A percentile compares a stretch with the other conserved stretches of the same genome.
Conservation (phyloP, 2,888 invertebrate genomes). For the Acanthosepion pharaonis region DNA sequence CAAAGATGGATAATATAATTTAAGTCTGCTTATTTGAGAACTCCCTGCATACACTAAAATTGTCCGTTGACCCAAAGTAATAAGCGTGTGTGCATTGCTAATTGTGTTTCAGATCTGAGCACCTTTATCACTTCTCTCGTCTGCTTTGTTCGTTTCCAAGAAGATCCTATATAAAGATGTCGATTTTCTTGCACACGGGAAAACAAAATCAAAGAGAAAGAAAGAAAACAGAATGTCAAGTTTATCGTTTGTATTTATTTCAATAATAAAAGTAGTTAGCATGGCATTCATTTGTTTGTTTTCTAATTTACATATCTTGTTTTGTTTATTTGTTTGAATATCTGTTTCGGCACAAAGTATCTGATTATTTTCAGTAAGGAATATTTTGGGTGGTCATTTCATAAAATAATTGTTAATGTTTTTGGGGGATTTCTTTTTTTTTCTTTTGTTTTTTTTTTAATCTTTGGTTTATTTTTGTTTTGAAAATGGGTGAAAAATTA, state of each 20-base stretch:
- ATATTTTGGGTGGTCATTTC: not conserved
- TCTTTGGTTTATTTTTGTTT: too few species aligned
- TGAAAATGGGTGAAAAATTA: too few species aligned
- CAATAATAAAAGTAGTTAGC: not conserved
- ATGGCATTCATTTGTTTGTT: not conserved
- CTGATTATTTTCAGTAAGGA: not conserved
- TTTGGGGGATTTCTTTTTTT: not conserved
- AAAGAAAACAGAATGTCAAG: not conserved
- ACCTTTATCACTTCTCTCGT: not conserved
- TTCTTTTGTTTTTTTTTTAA: not conserved
- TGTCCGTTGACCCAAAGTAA: not conserved
- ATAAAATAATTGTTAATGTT: constrained; percentile 12
- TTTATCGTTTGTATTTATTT: not conserved
- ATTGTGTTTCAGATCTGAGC: constrained; percentile 22
- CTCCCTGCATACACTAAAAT: not conserved
- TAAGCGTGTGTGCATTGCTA: not conserved
- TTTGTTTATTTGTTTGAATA: not conserved
- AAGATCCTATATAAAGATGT: constrained; percentile 17
- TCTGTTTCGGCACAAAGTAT: not conserved
- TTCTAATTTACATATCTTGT: not conserved
- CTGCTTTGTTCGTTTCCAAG: not conserved
- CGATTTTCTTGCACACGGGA: not conserved
- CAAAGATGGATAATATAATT: constrained; percentile 6
- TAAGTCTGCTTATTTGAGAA: not conserved
- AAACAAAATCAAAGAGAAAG: not conserved